Evolutionary conservation across 2,888 invertebrate genomes (phyloP), one percentile per base, ranked within the genome.

Genomic region (Furcula furcula): DNA sequence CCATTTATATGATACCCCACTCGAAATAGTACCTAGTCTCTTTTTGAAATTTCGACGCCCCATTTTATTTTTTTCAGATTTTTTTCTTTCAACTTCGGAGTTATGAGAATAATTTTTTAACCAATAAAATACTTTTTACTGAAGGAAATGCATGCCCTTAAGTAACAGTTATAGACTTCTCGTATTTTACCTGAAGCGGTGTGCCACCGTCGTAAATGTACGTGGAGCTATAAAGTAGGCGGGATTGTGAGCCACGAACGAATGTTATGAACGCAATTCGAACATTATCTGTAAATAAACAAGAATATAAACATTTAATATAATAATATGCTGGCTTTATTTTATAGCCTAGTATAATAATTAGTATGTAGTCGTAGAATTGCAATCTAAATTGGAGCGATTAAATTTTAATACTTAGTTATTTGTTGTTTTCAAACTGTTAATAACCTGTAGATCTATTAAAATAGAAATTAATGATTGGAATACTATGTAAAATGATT

Each of bases 311-410:
- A 7, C n/a, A 14, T 14, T 26, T 26, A 26, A 26, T 26, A 26
- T 9, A n/a, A n/a, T n/a, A n/a, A n/a, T n/a, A 4, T 7, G 26
- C 12, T 14, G 3, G 9, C 26, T 26, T 26, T 23, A 23, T 23
- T 23, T 23, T 26, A 26, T 26, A 11, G 26, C 4, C 3, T 4
- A 6, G 13, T 3, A 13, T 3, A 12, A 9, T 26, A 26, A 25
- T 25, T 25, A 13, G 9, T 9, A 14, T 26, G 26, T 26, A 26
- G 14, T 14, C n/a, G n/a, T n/a, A n/a, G n/a, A n/a, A n/a, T n/a
- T n/a, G 9, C 13, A 26, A 36, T 28, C 13, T 28, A 31, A 27
- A 27, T n/a, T n/a, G 10, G 16, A 13, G 16, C n/a, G 23, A 10
- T 16, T 16, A 16, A 16, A 16, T 3, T 4, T 4, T 16, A 3